Evolutionary conservation across 2,888 invertebrate species (phyloP), one percentile per base, ranked within the genome.

Genomic region (Eupsilia transversa): DNA sequence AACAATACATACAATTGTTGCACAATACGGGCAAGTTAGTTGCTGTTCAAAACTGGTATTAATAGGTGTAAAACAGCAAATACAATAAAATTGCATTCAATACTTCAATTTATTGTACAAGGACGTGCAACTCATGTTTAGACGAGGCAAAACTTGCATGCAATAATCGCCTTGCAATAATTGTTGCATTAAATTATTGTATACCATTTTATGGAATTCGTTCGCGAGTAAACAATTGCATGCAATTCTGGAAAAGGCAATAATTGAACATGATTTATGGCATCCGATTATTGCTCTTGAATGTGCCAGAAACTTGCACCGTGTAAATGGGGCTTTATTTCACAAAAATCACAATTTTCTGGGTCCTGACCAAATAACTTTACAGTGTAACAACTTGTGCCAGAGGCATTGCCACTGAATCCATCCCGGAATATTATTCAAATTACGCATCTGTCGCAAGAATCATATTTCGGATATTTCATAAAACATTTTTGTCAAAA

Each of bases 341-440:
- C 23, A n/a, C 23, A 49, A 57, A 77, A 63, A 63, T 43, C 46
- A 57, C 35, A 49, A 49, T 56, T 5, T 63, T 4, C 33, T 23
- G 35, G 43, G 6, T 59, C 14, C 54, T 64, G 35, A 52, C 46
- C 67, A 49, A 69, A 59, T 35, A n/a, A 72, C 2, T 68, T 41
- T 10, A 64, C 33, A 46, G 17, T 33, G 20, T 56, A 57, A 35
- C 59, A 65, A 68, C 30, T 66, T 12, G n/a, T 61, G 46, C 46
- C 64, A 43, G 33, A 33, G 52, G 68, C 46, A 60, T 54, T 65
- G 14, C 2, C 12, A 54, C 12, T 23, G 30, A 56, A 59, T 61
- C 35, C 35, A 52, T 72, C 57, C 41, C 10, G n/a, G 35, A 59
- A 72, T 52, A 79, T 67, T 72, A 82, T 76, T 72, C 54, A 69